phyloP scores from a whole-genome alignment of 2,888 invertebrate genomes.

The Hanleya hanleyi region DNA sequence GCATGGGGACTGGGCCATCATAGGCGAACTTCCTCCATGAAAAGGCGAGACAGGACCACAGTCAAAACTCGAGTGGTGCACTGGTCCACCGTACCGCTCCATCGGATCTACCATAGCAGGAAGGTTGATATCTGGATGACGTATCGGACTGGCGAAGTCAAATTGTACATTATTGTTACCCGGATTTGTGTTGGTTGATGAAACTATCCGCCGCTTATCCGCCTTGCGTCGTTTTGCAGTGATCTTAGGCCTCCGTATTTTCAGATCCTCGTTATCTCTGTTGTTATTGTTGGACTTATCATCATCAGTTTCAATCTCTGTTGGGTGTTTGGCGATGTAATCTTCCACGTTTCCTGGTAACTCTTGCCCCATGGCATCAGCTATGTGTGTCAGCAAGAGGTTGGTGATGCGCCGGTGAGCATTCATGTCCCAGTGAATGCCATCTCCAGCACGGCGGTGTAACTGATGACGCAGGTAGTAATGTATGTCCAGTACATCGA shows the following conservation, averaged over 20 bases:
- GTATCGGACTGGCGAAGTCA: too few relatives aligned
- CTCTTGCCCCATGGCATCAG: constrained; percentile 79
- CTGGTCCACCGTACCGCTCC: background rate
- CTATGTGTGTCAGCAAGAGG: constrained; percentile 75
- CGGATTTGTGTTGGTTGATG: too few relatives aligned
- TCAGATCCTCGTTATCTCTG: background rate
- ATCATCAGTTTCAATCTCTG: background rate
- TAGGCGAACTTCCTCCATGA: background rate
- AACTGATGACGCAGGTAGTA: constrained; percentile 74
- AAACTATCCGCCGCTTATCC: background rate
- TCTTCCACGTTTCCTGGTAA: background rate
- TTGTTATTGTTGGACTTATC: background rate
- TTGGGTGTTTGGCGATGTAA: background rate
- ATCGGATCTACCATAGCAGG: background rate
- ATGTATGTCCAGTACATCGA: constrained; percentile 76
- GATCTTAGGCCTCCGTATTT: background rate
- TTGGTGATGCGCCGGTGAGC: constrained; percentile 75
- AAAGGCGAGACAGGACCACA: background rate
- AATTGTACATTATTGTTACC: too few relatives aligned
- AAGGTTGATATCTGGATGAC: background rate
- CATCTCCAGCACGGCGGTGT: constrained; percentile 74
- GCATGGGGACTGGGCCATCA: background rate
- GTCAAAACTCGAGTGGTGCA: too few relatives aligned
- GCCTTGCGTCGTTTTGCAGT: background rate
- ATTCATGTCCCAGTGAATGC: constrained; percentile 75